Base-by-base conservation (phyloP, 2,888 invertebrate genomes). In the Entomobrya multifasciata region DNA sequence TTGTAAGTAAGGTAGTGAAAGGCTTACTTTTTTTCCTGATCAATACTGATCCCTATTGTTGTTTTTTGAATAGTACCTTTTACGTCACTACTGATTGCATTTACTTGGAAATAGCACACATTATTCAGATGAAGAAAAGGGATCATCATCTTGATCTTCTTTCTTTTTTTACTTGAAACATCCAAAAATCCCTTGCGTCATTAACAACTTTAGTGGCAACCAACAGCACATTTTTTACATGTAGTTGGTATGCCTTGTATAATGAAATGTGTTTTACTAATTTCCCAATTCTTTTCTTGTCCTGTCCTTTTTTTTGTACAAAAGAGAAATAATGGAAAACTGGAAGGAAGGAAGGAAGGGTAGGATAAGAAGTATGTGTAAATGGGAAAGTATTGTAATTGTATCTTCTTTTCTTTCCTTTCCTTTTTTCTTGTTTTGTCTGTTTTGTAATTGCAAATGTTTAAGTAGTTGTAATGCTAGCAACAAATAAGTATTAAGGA, bases 401-500 rank as follows among this genome's bases (percentile, higher is more conserved):
- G 41, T 22, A 20, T 17, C 44, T 41, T 13, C 22, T 27, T 1
- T 13, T 27, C 11, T 22, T 4, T 11, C 20, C 44, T 67, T 20
- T 67, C 44, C 62, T 27, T n/a, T n/a, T 44, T 67, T 44, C 27
- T 67, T 22, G 44, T 67, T 78, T 62, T 62, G 17, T 60, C n/a
- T 47, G 25, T 15, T 79, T 79, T 79, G 79, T 79, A 67, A 79
- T 67, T 79, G 65, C 65, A 79, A 67, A 67, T 79, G 49, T 65
- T 41, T 67, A 44, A 67, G 44, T n/a, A 62, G 67, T 13, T 44
- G 22, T 2, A 60, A n/a, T n/a, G n/a, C n/a, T n/a, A n/a, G n/a
- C n/a, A n/a, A n/a, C n/a, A n/a, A n/a, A n/a, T 20, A 13, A 10
- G 22, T 25, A 25, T 25, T 25, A 60, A 6, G 20, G 10, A n/a